Base-by-base conservation (phyloP, 2,113 vertebrate species). In the Pagrus major region DNA sequence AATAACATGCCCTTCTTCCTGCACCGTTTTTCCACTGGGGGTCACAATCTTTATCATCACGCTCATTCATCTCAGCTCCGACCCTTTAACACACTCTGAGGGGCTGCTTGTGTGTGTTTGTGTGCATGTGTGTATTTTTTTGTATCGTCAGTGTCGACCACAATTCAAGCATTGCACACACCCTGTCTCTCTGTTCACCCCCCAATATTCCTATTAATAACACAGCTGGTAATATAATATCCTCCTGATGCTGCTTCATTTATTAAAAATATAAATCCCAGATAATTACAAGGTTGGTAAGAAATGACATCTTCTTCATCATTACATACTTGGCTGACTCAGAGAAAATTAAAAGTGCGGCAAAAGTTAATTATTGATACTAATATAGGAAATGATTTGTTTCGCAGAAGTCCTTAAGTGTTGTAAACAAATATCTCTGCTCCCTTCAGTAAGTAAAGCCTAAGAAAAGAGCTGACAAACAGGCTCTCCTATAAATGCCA, bases 201-300 rank as follows among this genome's bases (percentile, higher is more conserved):
- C 35, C 9, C 47, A 21, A 52, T 20, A 81, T 77, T 47, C 2
- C 69, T 42, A 31, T 31, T 15, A 21, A 80, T 64, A 42, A 74
- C 25, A 54, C 15, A 73, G 46, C n/a, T 79, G 74, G 23, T 44
- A 39, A 72, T 60, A 46, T 71, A 9, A 80, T 80, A 70, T 71
- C 18, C 47, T 81, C 33, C 31, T 37, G 23, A 33, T 37, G 42
- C 52, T n/a, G 11, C 54, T 78, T 82, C 39, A 27, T 77, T 89
- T 80, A 86, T 83, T 76, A 76, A 83, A 82, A 55, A 33, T 46
- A 83, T 83, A 79, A 90, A 88, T 86, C 65, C 33, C 8, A 25
- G 58, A 78, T 83, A 76, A 85, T 87, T 78, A 78, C 60, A 84
- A 54, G 58, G 27, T 64, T 75, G 27, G n/a, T 37, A 64, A 52